Conservation (phyloP, 2,113 vertebrate species). For the Serinus canaria region DNA sequence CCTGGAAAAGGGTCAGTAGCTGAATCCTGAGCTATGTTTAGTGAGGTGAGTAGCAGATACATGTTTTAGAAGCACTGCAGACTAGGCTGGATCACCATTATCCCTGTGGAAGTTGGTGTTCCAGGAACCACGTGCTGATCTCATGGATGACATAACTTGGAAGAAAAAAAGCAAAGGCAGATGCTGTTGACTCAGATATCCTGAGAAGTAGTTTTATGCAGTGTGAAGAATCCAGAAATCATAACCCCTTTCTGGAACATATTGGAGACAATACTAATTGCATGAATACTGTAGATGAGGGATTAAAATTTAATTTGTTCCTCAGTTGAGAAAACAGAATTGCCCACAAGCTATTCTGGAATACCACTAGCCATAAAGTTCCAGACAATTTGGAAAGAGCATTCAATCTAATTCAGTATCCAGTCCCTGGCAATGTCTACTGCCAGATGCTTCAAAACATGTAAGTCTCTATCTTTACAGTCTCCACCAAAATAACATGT, state of each 20-base stretch:
- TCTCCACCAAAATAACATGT: background rate
- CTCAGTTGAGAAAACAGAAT: background rate
- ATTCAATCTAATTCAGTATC: background rate
- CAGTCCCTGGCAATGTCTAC: background rate
- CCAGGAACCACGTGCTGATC: background rate
- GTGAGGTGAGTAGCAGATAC: background rate
- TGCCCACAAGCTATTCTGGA: background rate
- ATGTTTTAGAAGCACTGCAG: background rate
- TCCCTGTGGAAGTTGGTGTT: background rate
- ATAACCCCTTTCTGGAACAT: background rate
- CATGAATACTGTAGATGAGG: background rate
- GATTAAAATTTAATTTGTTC: conserved; percentile 12
- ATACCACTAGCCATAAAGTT: background rate
- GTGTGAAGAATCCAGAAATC: background rate
- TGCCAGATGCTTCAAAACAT: conserved; percentile 5
- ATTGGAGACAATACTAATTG: background rate
- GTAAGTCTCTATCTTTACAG: background rate
- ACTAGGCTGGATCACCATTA: background rate
- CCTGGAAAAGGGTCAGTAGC: background rate
- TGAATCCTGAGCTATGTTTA: background rate
- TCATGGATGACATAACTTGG: background rate
- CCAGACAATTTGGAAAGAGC: background rate
- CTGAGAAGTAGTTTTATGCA: background rate
- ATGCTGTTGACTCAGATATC: background rate
- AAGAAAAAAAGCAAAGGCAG: background rate